A percentile compares a stretch with the other conserved stretches of the same genome.
Conservation (phyloP, 2,113 vertebrate genomes). For the Poicephalus meyeri region DNA sequence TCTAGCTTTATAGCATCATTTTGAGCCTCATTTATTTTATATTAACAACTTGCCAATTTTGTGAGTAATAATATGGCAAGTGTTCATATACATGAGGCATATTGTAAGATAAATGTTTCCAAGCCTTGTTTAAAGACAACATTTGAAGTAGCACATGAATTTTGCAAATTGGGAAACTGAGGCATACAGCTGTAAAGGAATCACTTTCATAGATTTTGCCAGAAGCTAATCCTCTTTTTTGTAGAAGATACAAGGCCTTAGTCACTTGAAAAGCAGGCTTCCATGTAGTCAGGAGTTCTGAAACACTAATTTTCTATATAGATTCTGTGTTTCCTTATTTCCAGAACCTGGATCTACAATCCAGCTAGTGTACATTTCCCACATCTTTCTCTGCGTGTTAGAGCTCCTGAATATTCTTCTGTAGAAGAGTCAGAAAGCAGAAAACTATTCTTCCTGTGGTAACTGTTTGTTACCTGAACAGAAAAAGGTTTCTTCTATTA, state of each 20-base stretch:
- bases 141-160: background rate
- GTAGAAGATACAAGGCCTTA: background rate
- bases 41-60: conserved; percentile 29
- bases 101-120: background rate
- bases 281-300: background rate
- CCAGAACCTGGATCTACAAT: background rate
- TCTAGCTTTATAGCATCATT: conserved; percentile 30
- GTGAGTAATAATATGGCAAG: background rate
- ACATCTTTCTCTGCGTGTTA: background rate
- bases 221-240: background rate
- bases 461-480: background rate
- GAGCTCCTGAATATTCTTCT: background rate
- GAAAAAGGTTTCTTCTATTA: background rate
- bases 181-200: background rate
- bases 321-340: background rate
- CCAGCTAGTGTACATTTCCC: background rate
- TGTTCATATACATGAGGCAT: background rate
- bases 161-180: background rate
- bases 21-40: conserved; percentile 48
- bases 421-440: background rate
- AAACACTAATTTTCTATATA: background rate
- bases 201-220: background rate
- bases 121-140: background rate
- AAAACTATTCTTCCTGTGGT: background rate
- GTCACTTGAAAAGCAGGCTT: background rate